These are phyloP conservation scores for Tetraodon nigroviridis DNA, from an alignment of 2,113 vertebrate species.

Conservation along the genomic window DNA sequence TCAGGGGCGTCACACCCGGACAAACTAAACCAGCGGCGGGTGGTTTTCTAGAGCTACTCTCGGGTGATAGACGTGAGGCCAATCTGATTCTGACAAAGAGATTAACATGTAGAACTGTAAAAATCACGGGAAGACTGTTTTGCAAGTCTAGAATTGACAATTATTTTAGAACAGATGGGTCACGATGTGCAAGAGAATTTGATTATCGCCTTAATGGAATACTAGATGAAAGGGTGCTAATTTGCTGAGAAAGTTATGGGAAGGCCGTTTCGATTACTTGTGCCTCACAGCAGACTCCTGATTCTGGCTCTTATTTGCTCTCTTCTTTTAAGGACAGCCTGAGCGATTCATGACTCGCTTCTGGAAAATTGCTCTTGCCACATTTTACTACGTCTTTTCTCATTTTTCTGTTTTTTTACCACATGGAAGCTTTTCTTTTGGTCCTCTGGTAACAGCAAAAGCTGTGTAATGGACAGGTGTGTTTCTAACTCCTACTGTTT, in stretches of 20 bases:
- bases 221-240: conserved; percentile 35
- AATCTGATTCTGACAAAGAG: conserved; percentile 55
- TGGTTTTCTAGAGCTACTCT: conserved; percentile 14
- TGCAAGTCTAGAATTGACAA: conserved; percentile 32
- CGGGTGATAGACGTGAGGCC: conserved; percentile 28
- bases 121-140: conserved; percentile 8
- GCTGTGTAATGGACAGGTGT: conserved; percentile 39
- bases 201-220: conserved; percentile 46
- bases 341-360: conserved; percentile 28
- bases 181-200: conserved; percentile 58
- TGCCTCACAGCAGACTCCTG: conserved; percentile 2
- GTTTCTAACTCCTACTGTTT: conserved; percentile 20
- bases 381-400: conserved; percentile 14
- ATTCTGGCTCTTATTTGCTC: conserved; percentile 11
- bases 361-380: conserved; percentile 29
- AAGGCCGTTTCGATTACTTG: conserved; percentile 47
- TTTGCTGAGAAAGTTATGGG: conserved; percentile 51
- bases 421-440: too few species aligned
- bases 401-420: conserved; percentile 2
- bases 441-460: too few species aligned
- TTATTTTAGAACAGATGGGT: conserved; percentile 59
- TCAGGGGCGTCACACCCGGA: too few species aligned
- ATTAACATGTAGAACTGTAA: conserved; percentile 30
- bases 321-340: conserved; percentile 10
- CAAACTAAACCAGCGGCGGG: not conserved